Evolutionary conservation across 1,140 invertebrate genomes (phyloP), one percentile per base, ranked within the genome.

Genomic region (Eumaeus atala): DNA sequence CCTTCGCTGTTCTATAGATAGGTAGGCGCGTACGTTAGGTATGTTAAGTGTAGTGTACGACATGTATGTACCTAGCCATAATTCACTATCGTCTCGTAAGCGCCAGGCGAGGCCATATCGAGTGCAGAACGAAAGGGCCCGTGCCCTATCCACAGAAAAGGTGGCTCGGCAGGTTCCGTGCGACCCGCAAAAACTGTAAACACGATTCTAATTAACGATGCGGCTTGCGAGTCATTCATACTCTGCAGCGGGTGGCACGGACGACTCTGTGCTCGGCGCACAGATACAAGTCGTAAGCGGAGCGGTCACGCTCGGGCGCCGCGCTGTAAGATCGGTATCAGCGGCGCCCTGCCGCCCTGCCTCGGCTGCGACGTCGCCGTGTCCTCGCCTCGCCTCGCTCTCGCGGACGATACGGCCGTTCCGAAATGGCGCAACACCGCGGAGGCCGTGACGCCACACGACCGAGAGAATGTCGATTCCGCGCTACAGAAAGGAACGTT

Each of bases 361-460:
- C 65, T 60, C 56, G 52, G 65, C 66, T 56, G 56, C 62, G 63
- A 64, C 65, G 67, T 61, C 66, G 71, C 14, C 40, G 40, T 72
- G 72, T 69, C 73, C 72, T 77, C 74, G 71, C 69, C 76, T 77
- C 74, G 73, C 71, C 67, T 69, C 66, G 67, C 70, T 61, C 57
- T 65, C 70, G 66, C 73, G 71, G 71, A 75, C 77, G 75, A 78
- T 70, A 72, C 74, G 76, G 73, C 70, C 76, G 75, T 72, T 84
- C 77, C 73, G 77, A 75, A 83, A 85, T 85, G 82, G 82, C 82
- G 82, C 78, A 85, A 81, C 82, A 77, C 66, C 62, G 65, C 76
- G 73, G 77, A 81, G 81, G 81, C 81, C 81, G 77, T 83, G 77
- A 83, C 79, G 79, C 76, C 70, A 73, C 66, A 71, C 71, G 74